Evolutionary conservation across 2,113 vertebrate species (phyloP).

Genomic region (Pandion haliaetus): DNA sequence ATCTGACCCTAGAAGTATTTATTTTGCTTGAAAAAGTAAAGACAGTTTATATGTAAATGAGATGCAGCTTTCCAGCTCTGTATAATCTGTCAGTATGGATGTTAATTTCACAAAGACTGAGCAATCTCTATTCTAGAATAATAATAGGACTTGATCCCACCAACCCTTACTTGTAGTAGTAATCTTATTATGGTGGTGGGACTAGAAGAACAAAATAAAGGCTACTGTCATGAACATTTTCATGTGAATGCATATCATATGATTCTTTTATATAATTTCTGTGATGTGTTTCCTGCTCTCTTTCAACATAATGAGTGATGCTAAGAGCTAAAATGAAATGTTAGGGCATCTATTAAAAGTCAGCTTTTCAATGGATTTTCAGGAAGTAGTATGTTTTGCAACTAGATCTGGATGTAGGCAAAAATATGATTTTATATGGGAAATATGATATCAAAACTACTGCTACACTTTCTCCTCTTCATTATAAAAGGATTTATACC

Average conservation of each 20-base stretch:
- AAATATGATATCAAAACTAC: background rate
- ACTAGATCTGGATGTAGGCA: background rate
- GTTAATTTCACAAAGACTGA: slow-evolving; percentile 40
- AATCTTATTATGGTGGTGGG: background rate
- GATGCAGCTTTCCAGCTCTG: background rate
- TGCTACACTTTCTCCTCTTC: background rate
- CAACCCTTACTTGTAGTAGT: background rate
- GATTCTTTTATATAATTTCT: background rate
- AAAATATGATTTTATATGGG: background rate
- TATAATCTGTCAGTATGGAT: slow-evolving; percentile 18
- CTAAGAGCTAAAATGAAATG: background rate
- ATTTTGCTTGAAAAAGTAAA: slow-evolving; percentile 24
- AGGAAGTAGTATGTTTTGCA: background rate
- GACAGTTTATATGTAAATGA: slow-evolving; percentile 41
- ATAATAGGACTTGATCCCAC: background rate
- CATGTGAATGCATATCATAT: background rate
- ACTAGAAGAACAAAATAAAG: background rate
- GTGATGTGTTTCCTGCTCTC: background rate
- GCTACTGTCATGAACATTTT: background rate
- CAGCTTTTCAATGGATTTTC: background rate
- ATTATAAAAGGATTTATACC: background rate
- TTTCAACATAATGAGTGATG: background rate
- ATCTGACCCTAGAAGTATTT: background rate
- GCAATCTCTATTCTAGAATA: background rate
- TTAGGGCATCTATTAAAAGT: background rate